A percentile compares a stretch with the other conserved stretches of the same genome.
Conservation (phyloP, 2,797 vertebrate genomes). For the Cynopterus sphinx region DNA sequence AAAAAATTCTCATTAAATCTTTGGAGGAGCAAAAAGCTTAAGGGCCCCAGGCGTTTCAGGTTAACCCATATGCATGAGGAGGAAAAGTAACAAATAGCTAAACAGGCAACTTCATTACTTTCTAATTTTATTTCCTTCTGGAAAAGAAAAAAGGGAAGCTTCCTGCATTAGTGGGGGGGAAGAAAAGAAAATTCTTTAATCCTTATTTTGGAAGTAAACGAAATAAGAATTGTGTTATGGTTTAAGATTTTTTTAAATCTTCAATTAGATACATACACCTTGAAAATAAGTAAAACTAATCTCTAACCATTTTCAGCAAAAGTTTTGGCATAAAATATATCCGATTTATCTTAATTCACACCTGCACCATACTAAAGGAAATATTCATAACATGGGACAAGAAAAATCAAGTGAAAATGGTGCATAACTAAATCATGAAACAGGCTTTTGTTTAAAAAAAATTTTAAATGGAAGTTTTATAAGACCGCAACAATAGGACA, state of each 20-base stretch:
- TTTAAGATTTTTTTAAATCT: neutral
- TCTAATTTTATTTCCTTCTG: neutral
- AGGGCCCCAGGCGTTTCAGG: neutral
- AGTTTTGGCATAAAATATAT: neutral
- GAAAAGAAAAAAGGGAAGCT: neutral
- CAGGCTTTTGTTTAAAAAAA: neutral
- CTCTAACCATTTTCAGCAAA: neutral
- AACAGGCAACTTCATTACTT: neutral
- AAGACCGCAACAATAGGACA: neutral
- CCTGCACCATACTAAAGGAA: neutral
- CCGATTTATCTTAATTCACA: neutral
- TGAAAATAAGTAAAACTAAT: constrained; percentile 28
- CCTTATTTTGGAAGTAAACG: neutral
- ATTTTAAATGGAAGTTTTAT: neutral
- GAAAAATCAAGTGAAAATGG: neutral
- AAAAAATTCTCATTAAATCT: neutral
- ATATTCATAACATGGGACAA: neutral
- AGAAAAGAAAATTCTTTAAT: neutral
- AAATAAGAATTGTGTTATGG: neutral
- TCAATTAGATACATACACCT: neutral
- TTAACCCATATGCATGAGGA: neutral
- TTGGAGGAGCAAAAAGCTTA: neutral
- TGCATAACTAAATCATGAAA: neutral
- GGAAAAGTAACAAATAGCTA: neutral
- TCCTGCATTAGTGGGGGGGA: neutral